Conservation (phyloP, 2,797 vertebrate species). For the Chiroxiphia lanceolata region DNA sequence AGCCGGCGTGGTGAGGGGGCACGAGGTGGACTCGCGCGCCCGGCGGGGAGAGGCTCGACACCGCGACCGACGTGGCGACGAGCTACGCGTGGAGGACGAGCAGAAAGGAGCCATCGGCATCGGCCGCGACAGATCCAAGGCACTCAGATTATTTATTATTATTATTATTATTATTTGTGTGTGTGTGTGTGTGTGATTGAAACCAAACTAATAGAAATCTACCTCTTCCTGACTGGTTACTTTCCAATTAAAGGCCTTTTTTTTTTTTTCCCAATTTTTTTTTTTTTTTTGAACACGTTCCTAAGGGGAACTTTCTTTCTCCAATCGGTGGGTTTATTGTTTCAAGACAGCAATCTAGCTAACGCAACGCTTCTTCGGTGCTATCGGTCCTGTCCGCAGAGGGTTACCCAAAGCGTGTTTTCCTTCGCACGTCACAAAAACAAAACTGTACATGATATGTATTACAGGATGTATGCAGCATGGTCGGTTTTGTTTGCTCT, state of each 20-base stretch:
- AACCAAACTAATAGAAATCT: constrained; percentile 92
- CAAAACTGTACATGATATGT: constrained; percentile 99
- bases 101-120: constrained; percentile 89
- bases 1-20: constrained; percentile 81
- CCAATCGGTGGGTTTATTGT: constrained; percentile 81
- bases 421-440: constrained; percentile 92
- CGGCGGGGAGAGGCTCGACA: constrained; percentile 76
- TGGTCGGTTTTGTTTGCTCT: constrained; percentile 78
- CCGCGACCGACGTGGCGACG: constrained; percentile 77
- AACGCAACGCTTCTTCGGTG: constrained; percentile 79
- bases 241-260: constrained; percentile 83
- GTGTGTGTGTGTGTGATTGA: constrained; percentile 37
- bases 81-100: constrained; percentile 86
- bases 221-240: constrained; percentile 60
- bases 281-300: background rate
- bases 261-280: constrained; percentile 9
- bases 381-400: constrained; percentile 86
- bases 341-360: constrained; percentile 83
- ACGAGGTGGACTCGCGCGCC: constrained; percentile 81
- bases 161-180: background rate
- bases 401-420: constrained; percentile 87
- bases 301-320: constrained; percentile 67
- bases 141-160: constrained; percentile 84
- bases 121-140: constrained; percentile 92
- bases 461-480: constrained; percentile 98